Percentiles rank a stretch among this genome's conserved stretches.
Evolutionary conservation across 1,140 invertebrate genomes (phyloP).

Genomic region (Centruroides sculpturatus): DNA sequence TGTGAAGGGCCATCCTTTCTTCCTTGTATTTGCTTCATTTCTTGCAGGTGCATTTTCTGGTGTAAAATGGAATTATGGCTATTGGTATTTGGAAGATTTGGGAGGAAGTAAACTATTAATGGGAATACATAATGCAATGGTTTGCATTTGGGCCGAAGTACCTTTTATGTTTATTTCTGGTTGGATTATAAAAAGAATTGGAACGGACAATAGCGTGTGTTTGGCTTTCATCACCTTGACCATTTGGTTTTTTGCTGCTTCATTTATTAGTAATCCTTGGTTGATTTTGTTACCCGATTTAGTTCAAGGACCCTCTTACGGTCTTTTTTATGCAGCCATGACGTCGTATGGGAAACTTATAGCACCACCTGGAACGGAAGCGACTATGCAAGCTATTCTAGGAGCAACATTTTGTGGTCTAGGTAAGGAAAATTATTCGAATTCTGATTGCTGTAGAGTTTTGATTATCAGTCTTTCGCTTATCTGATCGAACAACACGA

Average conservation of each 20-base stretch:
- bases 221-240: constrained; percentile 60
- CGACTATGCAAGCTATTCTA: constrained; percentile 56
- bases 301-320: constrained; percentile 71
- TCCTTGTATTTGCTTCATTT: constrained; percentile 48
- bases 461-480: too few species aligned
- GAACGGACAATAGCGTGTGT: constrained; percentile 65
- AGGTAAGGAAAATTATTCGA: too few species aligned
- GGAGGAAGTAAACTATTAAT: constrained; percentile 47
- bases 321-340: constrained; percentile 74
- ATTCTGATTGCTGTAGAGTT: too few species aligned
- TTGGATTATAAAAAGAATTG: constrained; percentile 57
- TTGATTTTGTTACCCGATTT: constrained; percentile 66
- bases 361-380: constrained; percentile 64
- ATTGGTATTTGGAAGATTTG: constrained; percentile 25
- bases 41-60: constrained; percentile 67
- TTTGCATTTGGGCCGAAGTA: constrained; percentile 38
- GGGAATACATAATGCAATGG: constrained; percentile 39
- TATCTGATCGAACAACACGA: too few species aligned
- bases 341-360: constrained; percentile 73
- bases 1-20: neutral
- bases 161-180: constrained; percentile 8
- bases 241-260: constrained; percentile 64
- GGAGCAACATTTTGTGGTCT: too few species aligned
- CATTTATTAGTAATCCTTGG: constrained; percentile 56
- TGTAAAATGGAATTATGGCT: constrained; percentile 68